A percentile compares a stretch with the other conserved stretches of the same genome.
These are phyloP conservation scores for Anoura caudifer DNA, from an alignment of 2,113 vertebrate species.

Conservation along the genomic window DNA sequence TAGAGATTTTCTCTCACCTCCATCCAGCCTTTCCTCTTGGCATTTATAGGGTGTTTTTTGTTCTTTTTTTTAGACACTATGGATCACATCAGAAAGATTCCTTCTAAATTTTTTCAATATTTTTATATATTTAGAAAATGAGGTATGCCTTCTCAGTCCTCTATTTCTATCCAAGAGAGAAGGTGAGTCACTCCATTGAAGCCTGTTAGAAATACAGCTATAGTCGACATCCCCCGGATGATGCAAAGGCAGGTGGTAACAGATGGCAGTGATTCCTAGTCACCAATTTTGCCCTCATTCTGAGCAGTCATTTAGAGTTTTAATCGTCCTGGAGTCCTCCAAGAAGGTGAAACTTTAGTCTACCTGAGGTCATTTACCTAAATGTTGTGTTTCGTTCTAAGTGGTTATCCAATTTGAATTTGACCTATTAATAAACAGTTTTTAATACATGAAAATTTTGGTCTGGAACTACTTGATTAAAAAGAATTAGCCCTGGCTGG, in stretches of 20 bases:
- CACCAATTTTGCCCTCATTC: background rate
- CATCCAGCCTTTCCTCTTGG: background rate
- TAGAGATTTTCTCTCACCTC: background rate
- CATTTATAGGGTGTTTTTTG: background rate
- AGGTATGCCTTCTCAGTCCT: slow-evolving; percentile 17
- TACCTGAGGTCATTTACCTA: background rate
- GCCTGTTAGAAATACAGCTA: background rate
- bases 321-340: background rate
- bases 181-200: slow-evolving; percentile 60
- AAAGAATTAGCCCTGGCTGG: background rate
- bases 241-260: background rate
- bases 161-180: background rate
- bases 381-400: background rate
- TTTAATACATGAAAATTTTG: background rate
- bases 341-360: background rate
- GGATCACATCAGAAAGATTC: slow-evolving; percentile 60
- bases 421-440: background rate
- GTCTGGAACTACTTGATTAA: background rate
- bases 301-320: background rate
- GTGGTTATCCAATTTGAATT: background rate
- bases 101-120: slow-evolving; percentile 47
- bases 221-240: background rate
- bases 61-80: background rate
- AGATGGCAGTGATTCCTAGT: background rate
- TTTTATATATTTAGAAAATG: slow-evolving; percentile 66